A percentile compares a stretch with the other conserved stretches of the same genome.
Evolutionary conservation across 2,888 invertebrate genomes (phyloP).

Genomic region (Xylocampa areola): DNA sequence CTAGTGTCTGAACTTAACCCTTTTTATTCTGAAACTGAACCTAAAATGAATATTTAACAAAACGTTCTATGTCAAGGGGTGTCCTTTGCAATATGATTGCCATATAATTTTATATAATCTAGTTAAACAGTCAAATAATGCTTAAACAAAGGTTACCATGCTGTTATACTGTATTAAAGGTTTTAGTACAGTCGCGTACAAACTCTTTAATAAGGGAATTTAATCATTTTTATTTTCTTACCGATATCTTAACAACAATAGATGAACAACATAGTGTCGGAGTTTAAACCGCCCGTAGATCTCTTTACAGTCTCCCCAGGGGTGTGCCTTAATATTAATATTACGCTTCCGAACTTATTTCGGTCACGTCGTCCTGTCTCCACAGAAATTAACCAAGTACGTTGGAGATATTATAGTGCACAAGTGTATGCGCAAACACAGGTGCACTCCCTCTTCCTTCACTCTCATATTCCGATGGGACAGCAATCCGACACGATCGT

Average conservation of each 20-base stretch:
- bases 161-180: constrained; percentile 57
- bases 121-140: constrained; percentile 61
- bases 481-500: no score
- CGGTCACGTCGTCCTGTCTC: no score
- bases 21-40: not conserved
- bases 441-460: no score
- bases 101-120: constrained; percentile 59
- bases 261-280: not conserved
- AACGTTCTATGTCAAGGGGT: constrained; percentile 12
- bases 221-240: not conserved
- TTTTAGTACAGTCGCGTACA: constrained; percentile 54
- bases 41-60: constrained; percentile 3
- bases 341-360: no score
- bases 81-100: constrained; percentile 29
- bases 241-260: no score
- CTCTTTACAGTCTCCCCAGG: no score
- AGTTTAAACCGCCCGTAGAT: no score
- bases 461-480: no score
- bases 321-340: no score
- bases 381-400: no score
- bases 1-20: not conserved
- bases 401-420: no score
- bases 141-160: constrained; percentile 66
- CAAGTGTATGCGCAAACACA: no score
- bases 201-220: constrained; percentile 25